These are phyloP conservation scores for Myoxocephalus aenaeus DNA, from an alignment of 2,797 vertebrate species.

Conservation along the genomic window DNA sequence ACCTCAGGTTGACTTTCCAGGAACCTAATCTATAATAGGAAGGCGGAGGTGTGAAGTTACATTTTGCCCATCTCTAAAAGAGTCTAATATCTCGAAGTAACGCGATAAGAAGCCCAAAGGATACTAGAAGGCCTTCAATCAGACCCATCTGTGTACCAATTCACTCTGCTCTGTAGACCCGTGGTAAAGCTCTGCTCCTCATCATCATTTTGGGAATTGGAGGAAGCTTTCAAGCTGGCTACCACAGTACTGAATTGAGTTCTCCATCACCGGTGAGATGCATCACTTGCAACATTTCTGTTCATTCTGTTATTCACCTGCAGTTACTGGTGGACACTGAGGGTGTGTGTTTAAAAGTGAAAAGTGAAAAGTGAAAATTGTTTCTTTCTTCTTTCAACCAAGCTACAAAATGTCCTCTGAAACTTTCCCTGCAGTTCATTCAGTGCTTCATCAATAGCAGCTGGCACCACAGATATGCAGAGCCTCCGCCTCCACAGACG, in stretches of 20 bases:
- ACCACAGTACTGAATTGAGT: constrained; percentile 85
- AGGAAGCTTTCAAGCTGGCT: constrained; percentile 86
- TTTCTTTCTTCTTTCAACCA: not conserved
- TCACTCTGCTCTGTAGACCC: constrained; percentile 60
- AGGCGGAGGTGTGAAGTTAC: not conserved
- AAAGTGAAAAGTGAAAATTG: not conserved
- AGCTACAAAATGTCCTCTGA: not conserved
- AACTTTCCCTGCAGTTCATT: constrained; percentile 79
- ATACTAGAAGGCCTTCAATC: not conserved
- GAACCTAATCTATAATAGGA: not conserved
- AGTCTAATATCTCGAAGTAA: not conserved
- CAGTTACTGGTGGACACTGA: not conserved
- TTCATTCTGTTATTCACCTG: not conserved
- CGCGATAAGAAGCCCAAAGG: not conserved
- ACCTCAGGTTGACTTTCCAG: not conserved
- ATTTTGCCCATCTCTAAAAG: not conserved
- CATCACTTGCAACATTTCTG: not conserved
- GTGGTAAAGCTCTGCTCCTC: constrained; percentile 77
- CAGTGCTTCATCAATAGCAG: constrained; percentile 86
- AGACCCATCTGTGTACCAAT: not conserved
- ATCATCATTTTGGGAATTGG: constrained; percentile 85
- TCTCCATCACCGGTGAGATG: constrained; percentile 87
- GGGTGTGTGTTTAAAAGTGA: not conserved
- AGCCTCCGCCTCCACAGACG: constrained; percentile 65
- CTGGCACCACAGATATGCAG: constrained; percentile 81